Evolutionary conservation across 2,888 invertebrate genomes (phyloP).

Genomic region (Hydriomena furcata): DNA sequence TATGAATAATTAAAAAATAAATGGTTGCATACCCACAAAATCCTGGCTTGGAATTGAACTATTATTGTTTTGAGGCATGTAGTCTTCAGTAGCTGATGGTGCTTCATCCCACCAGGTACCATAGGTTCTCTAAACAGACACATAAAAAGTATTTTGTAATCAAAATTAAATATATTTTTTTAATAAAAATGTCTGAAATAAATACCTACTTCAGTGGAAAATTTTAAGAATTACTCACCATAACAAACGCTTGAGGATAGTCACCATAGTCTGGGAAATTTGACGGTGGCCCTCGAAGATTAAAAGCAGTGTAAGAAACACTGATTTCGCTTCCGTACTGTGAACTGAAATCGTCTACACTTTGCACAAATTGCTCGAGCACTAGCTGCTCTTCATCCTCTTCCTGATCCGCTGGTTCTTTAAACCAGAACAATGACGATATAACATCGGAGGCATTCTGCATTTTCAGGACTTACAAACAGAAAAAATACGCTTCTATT

Average conservation of each 20-base stretch:
- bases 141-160: slow-evolving; percentile 11
- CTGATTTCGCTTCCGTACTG: slow-evolving; percentile 95
- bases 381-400: slow-evolving; percentile 66
- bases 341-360: slow-evolving; percentile 92
- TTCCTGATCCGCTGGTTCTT: slow-evolving; percentile 56
- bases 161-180: too few relatives aligned
- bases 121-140: slow-evolving; percentile 87
- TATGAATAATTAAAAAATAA: too few relatives aligned
- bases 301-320: slow-evolving; percentile 94
- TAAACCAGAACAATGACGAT: slow-evolving; percentile 71
- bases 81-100: slow-evolving; percentile 87
- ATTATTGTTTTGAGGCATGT: slow-evolving; percentile 90
- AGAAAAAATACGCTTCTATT: too few relatives aligned
- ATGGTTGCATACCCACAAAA: slow-evolving; percentile 86
- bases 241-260: slow-evolving; percentile 94
- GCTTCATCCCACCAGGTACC: slow-evolving; percentile 93
- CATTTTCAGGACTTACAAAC: slow-evolving; percentile 47
- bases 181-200: too few relatives aligned
- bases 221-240: slow-evolving; percentile 83
- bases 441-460: slow-evolving; percentile 74
- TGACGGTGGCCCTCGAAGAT: slow-evolving; percentile 92
- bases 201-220: too few relatives aligned
- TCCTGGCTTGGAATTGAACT: slow-evolving; percentile 88
- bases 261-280: slow-evolving; percentile 96
- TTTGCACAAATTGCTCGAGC: slow-evolving; percentile 90